These are phyloP conservation scores for Littorina saxatilis DNA, from an alignment of 1,140 invertebrate genomes.

Conservation along the genomic window DNA sequence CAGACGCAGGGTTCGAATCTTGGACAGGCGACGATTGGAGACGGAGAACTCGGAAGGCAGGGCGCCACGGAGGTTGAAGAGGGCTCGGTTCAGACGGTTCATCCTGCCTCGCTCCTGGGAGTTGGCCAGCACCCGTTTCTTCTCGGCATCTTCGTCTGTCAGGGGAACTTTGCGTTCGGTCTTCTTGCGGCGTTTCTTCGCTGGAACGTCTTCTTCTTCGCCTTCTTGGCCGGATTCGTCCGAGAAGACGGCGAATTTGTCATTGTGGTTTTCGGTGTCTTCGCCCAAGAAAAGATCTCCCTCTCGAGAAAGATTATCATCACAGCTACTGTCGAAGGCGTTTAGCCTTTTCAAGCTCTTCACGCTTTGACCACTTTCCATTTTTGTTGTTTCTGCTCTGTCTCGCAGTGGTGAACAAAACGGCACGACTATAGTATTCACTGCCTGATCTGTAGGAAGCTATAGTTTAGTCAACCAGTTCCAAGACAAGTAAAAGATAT, in stretches of 20 bases:
- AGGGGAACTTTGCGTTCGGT: not conserved
- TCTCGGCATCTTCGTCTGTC: slow-evolving; percentile 49
- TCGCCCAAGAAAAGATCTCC: not conserved
- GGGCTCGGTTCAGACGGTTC: slow-evolving; percentile 98
- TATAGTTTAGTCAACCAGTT: too few relatives aligned
- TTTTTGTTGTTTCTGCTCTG: not conserved
- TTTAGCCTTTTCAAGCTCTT: not conserved
- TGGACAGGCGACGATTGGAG: slow-evolving; percentile 95
- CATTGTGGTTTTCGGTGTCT: not conserved
- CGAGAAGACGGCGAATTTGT: not conserved
- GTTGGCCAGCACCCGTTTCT: slow-evolving; percentile 54
- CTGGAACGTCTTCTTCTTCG: not conserved
- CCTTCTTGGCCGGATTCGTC: not conserved
- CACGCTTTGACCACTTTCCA: not conserved
- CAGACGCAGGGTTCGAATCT: slow-evolving; percentile 95
- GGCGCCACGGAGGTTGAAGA: slow-evolving; percentile 79
- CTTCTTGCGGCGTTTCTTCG: not conserved
- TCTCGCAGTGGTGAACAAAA: not conserved
- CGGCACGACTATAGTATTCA: too few relatives aligned
- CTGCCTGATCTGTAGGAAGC: too few relatives aligned
- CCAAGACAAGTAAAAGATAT: not conserved
- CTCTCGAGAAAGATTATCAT: not conserved
- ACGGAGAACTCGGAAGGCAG: slow-evolving; percentile 97
- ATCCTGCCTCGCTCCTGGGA: slow-evolving; percentile 88
- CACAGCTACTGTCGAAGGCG: too few relatives aligned